Conservation (phyloP, 2,113 vertebrate genomes). For the Camelus bactrianus region DNA sequence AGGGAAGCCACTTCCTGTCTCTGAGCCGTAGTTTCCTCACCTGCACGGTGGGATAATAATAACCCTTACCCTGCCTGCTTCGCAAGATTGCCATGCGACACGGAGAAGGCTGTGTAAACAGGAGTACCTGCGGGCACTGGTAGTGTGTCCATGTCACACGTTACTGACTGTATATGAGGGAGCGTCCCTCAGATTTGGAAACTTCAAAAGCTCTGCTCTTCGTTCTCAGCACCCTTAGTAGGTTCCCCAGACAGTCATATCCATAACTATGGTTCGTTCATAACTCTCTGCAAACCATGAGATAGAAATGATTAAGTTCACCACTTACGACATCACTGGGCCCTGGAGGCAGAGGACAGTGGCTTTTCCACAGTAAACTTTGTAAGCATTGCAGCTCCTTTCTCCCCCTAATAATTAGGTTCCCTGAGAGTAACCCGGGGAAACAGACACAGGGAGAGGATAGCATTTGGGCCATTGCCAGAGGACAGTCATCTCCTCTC, state of each 20-base stretch:
- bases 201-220: conserved; percentile 17
- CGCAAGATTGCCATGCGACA: not conserved
- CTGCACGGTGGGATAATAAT: not conserved
- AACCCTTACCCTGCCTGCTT: not conserved
- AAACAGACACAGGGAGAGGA: not conserved
- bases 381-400: not conserved
- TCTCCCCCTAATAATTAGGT: not conserved
- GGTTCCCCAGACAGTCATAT: not conserved
- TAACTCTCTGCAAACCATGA: conserved; percentile 49
- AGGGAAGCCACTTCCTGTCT: not conserved
- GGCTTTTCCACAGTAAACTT: not conserved
- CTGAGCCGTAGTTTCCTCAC: not conserved
- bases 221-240: not conserved
- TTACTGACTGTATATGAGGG: not conserved
- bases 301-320: conserved; percentile 59
- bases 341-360: not conserved
- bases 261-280: not conserved
- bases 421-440: not conserved
- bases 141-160: not conserved
- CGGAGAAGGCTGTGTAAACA: not conserved
- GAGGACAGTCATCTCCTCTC: not conserved
- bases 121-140: not conserved
- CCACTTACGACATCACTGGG: conserved; percentile 45
- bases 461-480: not conserved
- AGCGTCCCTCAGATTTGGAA: not conserved